phyloP scores from a whole-genome alignment of 2,797 vertebrate species.

The Sebastes paucispinis region DNA sequence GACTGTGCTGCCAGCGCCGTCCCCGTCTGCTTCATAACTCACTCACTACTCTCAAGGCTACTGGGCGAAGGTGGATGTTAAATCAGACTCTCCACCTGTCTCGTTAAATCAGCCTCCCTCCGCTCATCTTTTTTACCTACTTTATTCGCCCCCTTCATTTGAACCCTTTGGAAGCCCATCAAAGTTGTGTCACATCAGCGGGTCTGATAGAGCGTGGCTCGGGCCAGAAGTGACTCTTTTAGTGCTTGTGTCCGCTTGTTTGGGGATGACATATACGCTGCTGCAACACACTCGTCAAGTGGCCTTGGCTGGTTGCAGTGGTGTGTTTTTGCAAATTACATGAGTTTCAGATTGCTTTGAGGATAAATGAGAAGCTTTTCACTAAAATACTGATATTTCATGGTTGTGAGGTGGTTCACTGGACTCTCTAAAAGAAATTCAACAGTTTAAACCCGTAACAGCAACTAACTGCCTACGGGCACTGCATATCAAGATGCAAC shows the following conservation, averaged over 20 bases:
- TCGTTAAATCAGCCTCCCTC: slow-evolving; percentile 18
- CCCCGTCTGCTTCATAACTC: slow-evolving; percentile 45
- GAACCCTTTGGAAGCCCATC: slow-evolving; percentile 6
- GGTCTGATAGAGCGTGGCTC: not conserved
- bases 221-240: slow-evolving; percentile 1
- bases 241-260: not conserved
- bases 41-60: slow-evolving; percentile 39
- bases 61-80: slow-evolving; percentile 26
- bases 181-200: slow-evolving; percentile 36
- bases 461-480: not conserved
- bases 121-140: not conserved
- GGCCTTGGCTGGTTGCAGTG: not conserved
- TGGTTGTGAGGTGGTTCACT: not conserved
- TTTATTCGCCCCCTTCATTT: not conserved
- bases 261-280: not conserved
- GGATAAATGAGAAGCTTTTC: not conserved
- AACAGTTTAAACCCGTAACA: not conserved
- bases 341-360: not conserved
- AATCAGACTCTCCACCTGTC: slow-evolving; percentile 41
- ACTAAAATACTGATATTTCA: not conserved
- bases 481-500: not conserved
- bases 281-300: slow-evolving; percentile 5
- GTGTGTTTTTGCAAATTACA: not conserved
- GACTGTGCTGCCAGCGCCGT: not conserved
- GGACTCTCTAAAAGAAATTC: not conserved